Conservation (phyloP, 1,140 invertebrate genomes). For the Nixonia krombeini region DNA sequence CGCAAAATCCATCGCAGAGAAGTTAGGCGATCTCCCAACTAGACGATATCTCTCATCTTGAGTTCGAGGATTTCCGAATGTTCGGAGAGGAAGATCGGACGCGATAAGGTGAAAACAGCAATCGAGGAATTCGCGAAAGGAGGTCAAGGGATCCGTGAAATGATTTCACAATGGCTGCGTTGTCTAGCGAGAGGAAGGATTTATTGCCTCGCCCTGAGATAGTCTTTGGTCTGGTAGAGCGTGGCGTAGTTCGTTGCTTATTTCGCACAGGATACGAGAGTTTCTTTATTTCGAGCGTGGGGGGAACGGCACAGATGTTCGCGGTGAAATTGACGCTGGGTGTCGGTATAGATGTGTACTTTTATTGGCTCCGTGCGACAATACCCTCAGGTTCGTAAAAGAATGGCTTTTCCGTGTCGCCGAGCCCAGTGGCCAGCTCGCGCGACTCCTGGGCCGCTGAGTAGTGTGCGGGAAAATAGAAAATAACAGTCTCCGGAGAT, state of each 20-base stretch:
- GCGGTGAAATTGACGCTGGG: slow-evolving; percentile 25
- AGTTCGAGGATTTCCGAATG: too few species aligned
- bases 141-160: slow-evolving; percentile 16
- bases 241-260: not conserved
- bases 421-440: slow-evolving; percentile 48
- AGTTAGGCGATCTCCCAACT: not conserved
- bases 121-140: not conserved
- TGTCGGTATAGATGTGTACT: slow-evolving; percentile 35
- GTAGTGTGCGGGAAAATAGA: slow-evolving; percentile 25
- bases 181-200: slow-evolving; percentile 27
- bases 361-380: slow-evolving; percentile 35
- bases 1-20: too few species aligned
- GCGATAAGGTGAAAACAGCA: not conserved
- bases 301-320: slow-evolving; percentile 33
- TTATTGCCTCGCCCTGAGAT: slow-evolving; percentile 38
- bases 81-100: not conserved
- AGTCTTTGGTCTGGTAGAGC: slow-evolving; percentile 5
- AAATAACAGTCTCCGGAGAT: slow-evolving; percentile 38
- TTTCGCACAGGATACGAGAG: slow-evolving; percentile 2
- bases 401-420: slow-evolving; percentile 67
- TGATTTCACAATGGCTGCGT: slow-evolving; percentile 45
- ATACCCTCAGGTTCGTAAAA: slow-evolving; percentile 51
- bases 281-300: slow-evolving; percentile 3
- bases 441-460: slow-evolving; percentile 22
- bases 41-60: not conserved